A percentile compares a stretch with the other conserved stretches of the same genome.
Conservation (phyloP, 2,113 vertebrate genomes). For the Hippocampus barbouri region DNA sequence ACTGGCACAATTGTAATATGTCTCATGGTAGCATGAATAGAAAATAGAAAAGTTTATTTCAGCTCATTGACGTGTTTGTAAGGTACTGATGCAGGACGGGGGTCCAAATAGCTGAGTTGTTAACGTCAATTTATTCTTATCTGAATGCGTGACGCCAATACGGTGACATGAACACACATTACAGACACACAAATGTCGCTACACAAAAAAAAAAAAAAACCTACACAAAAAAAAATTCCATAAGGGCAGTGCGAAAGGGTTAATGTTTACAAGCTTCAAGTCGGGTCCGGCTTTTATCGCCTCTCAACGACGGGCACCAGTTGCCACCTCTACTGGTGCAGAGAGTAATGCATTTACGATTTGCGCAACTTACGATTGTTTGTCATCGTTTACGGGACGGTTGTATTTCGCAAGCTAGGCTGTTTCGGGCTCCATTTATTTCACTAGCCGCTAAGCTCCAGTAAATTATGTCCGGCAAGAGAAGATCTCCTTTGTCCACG, state of each 20-base stretch:
- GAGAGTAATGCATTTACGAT: not conserved
- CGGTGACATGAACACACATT: not conserved
- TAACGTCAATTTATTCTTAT: not conserved
- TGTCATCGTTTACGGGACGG: not conserved
- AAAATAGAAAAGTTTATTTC: no score
- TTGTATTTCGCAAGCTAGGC: not conserved
- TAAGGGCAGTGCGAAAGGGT: not conserved
- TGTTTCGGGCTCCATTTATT: conserved; percentile 1
- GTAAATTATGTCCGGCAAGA: not conserved
- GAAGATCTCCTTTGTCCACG: not conserved
- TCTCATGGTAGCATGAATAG: no score
- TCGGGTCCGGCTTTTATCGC: not conserved
- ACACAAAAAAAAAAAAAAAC: not conserved
- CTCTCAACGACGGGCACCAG: not conserved
- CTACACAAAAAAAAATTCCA: not conserved
- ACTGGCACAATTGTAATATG: not conserved
- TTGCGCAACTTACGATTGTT: not conserved
- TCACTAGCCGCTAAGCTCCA: not conserved
- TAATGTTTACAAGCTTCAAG: not conserved
- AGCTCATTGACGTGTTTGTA: no score
- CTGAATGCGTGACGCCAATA: not conserved
- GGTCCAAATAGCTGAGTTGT: no score
- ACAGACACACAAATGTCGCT: not conserved
- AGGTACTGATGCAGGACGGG: no score
- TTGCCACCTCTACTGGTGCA: not conserved